Percentiles rank a stretch among this genome's conserved stretches.
phyloP scores from a whole-genome alignment of 2,888 invertebrate species.

The Polyploca ridens region DNA sequence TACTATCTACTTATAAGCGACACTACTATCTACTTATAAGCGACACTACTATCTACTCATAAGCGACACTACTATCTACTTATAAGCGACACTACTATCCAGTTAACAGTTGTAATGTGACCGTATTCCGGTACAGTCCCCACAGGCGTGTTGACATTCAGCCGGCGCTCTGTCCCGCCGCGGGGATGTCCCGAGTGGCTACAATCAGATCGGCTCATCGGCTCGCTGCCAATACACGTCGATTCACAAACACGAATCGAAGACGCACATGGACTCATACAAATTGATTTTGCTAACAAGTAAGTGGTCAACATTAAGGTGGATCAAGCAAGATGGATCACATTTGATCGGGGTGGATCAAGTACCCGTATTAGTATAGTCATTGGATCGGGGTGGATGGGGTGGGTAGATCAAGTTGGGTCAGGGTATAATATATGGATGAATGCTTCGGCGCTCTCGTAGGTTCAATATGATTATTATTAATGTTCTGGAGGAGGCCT shows the following conservation, averaged over 20 bases:
- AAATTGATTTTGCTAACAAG: slow-evolving; percentile 98
- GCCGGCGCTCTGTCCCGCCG: slow-evolving; percentile 86
- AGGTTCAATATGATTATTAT: too few species aligned
- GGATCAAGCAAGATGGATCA: neutral
- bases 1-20: too few species aligned
- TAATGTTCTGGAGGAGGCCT: too few species aligned
- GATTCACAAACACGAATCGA: slow-evolving; percentile 93
- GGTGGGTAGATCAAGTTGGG: too few species aligned
- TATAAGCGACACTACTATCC: too few species aligned
- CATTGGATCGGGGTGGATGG: too few species aligned
- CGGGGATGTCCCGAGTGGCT: slow-evolving; percentile 87
- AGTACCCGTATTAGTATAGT: too few species aligned
- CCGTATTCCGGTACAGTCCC: slow-evolving; percentile 82
- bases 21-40: too few species aligned
- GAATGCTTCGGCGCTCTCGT: too few species aligned
- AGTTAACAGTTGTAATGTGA: neutral
- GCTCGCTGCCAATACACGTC: slow-evolving; percentile 87
- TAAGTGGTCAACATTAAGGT: slow-evolving; percentile 52
- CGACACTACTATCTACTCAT: too few species aligned
- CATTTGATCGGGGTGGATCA: neutral
- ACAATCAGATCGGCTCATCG: slow-evolving; percentile 79
- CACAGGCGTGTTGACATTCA: slow-evolving; percentile 91
- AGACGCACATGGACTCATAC: slow-evolving; percentile 92
- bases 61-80: too few species aligned
- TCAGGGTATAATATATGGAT: too few species aligned